A percentile compares a stretch with the other conserved stretches of the same genome.
phyloP scores from a whole-genome alignment of 2,888 invertebrate species.

The Heliconius charithonia region DNA sequence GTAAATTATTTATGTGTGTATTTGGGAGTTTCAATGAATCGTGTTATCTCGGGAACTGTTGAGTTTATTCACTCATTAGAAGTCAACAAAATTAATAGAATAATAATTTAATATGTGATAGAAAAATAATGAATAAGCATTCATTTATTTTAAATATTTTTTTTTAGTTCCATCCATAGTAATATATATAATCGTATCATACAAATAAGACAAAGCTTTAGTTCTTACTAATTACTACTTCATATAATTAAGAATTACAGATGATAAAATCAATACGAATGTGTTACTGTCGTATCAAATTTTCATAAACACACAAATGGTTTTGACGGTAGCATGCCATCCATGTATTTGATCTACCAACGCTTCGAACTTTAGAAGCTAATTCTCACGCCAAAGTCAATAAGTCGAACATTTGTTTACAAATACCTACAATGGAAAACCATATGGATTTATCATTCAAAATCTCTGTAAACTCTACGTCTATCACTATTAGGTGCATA shows the following conservation, averaged over 20 bases:
- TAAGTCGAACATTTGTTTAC: slow-evolving; percentile 77
- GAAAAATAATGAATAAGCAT: neutral
- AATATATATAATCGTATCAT: no score
- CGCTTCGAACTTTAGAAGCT: slow-evolving; percentile 75
- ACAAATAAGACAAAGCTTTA: neutral
- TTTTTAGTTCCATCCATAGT: neutral
- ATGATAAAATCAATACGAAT: slow-evolving; percentile 32
- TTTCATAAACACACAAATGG: slow-evolving; percentile 50
- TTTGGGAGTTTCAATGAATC: slow-evolving; percentile 3
- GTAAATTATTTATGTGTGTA: slow-evolving; percentile 17
- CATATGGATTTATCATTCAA: slow-evolving; percentile 65
- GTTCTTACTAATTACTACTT: no score
- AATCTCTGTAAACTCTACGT: slow-evolving; percentile 47
- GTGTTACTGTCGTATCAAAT: slow-evolving; percentile 43
- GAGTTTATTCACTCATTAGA: neutral
- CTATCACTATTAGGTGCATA: slow-evolving; percentile 23
- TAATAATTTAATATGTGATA: neutral
- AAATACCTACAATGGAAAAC: slow-evolving; percentile 73
- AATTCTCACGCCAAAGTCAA: slow-evolving; percentile 83
- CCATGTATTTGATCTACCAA: slow-evolving; percentile 76
- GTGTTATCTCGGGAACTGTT: neutral
- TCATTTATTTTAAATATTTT: neutral
- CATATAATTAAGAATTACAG: neutral
- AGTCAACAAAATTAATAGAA: neutral
- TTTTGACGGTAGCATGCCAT: slow-evolving; percentile 75